These are phyloP conservation scores for Amphimedon queenslandica DNA, from an alignment of 37 sponge, comb jelly and placozoan species.

Conservation along the genomic window DNA sequence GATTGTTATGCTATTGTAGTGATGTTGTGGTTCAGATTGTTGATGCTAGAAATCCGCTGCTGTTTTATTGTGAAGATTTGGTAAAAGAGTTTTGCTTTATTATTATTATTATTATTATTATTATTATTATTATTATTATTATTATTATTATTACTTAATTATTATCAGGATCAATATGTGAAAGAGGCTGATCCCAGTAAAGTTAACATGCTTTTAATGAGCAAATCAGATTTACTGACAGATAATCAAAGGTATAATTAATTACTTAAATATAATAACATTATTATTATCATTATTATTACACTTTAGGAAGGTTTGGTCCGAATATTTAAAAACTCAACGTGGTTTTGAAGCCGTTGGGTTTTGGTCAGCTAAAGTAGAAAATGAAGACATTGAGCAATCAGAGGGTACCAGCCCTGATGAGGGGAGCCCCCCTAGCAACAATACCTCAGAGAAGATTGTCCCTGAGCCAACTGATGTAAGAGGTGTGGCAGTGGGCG, in stretches of 20 bases:
- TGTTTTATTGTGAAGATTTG: slow-evolving; percentile 85
- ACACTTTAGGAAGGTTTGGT: slow-evolving; percentile 36
- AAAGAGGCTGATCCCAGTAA: slow-evolving; percentile 61
- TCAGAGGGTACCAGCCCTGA: not conserved
- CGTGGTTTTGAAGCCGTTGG: not conserved
- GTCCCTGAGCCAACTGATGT: not conserved
- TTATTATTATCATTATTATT: not conserved
- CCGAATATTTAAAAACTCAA: slow-evolving; percentile 41
- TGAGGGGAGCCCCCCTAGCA: not conserved
- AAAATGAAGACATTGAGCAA: slow-evolving; percentile 2
- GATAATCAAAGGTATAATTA: slow-evolving; percentile 57
- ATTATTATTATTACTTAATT: too few species aligned
- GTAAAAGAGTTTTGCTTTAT: slow-evolving; percentile 11
- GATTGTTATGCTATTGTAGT: slow-evolving; percentile 29
- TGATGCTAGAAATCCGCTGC: slow-evolving; percentile 86
- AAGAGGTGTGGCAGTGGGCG: not conserved
- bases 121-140: too few species aligned
- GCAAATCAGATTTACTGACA: slow-evolving; percentile 84
- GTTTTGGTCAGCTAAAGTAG: not conserved
- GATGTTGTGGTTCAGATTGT: slow-evolving; percentile 92
- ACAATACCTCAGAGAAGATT: not conserved
- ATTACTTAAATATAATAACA: not conserved
- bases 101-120: not conserved
- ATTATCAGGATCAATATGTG: slow-evolving; percentile 74
- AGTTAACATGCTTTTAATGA: slow-evolving; percentile 73